Base-by-base conservation (phyloP, 1,140 invertebrate genomes). In the Drosophila kohkoa region DNA sequence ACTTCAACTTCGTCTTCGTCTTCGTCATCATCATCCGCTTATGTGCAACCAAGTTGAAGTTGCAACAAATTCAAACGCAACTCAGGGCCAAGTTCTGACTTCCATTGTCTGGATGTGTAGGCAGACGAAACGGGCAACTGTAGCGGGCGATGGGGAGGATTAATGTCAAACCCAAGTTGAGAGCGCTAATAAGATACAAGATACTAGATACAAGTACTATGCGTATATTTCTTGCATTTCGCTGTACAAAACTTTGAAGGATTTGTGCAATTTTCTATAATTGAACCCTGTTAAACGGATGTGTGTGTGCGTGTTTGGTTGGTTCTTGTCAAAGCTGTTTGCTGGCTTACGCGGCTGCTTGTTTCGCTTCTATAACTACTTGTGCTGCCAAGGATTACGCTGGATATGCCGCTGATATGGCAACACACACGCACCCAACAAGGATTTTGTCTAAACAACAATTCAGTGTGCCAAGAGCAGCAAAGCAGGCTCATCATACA, bases 201-300 rank as follows among this genome's bases (percentile, higher is more conserved):
- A 48, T 73, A 43, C 32, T 32, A 55, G 30, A 60, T 73, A 51
- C 32, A 55, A 59, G 52, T 28, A 59, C 49, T 67, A 51, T n/a
- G 25, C 16, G 38, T 15, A 8, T 45, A 63, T 69, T 69, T 54
- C 62, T 46, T 48, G 11, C 43, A 64, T 41, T 60, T 65, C 48
- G 58, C 32, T 71, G 49, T 57, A 63, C 57, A 65, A 81, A 86
- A 87, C 59, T 88, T 82, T 79, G 67, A 78, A 73, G 82, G 83
- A 79, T 87, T 88, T 88, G 73, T 65, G 83, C 83, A 82, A 79
- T 88, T 87, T 77, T 62, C 76, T 80, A 87, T 82, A 88, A 82
- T 88, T 87, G 83, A 82, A 77, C 68, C 49, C 30, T 28, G 38
- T 35, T 54, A 15, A 52, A 59, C 52, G 16, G 51, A 64, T 64